phyloP scores from a whole-genome alignment of 2,888 invertebrate species.

The Operophtera brumata region DNA sequence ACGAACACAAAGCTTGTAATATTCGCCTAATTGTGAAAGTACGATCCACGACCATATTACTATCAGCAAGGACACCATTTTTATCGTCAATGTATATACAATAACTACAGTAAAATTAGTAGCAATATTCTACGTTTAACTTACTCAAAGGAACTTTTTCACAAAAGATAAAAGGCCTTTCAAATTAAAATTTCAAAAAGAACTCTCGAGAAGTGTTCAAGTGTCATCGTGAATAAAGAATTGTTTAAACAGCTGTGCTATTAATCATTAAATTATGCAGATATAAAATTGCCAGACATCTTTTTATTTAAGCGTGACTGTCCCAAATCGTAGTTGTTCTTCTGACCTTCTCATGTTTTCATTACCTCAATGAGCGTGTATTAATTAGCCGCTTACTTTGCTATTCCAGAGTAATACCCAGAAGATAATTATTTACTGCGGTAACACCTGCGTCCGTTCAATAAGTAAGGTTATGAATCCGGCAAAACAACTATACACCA shows the following conservation, averaged over 20 bases:
- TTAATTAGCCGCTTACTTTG: too few relatives aligned
- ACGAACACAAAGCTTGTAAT: too few relatives aligned
- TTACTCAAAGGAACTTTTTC: constrained; percentile 26
- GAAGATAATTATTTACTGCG: too few relatives aligned
- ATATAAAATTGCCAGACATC: constrained; percentile 7
- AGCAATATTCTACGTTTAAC: constrained; percentile 1
- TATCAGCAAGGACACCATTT: not conserved
- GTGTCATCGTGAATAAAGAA: constrained; percentile 26
- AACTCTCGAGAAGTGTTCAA: constrained; percentile 26
- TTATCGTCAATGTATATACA: not conserved
- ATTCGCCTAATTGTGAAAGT: too few relatives aligned
- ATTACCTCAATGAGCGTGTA: not conserved
- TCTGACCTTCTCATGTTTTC: not conserved
- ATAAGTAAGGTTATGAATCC: too few relatives aligned
- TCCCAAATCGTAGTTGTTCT: constrained; percentile 22
- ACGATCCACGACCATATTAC: not conserved
- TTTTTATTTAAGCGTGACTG: constrained; percentile 26
- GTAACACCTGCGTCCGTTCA: too few relatives aligned
- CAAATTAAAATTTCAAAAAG: constrained; percentile 32
- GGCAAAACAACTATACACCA: too few relatives aligned
- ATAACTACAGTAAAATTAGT: constrained; percentile 6
- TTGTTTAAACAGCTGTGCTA: constrained; percentile 32
- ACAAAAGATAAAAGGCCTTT: constrained; percentile 25
- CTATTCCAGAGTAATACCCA: too few relatives aligned
- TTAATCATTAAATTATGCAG: constrained; percentile 25